A percentile compares a stretch with the other conserved stretches of the same genome.
These are phyloP conservation scores for Acrocephalus kingi DNA, from an alignment of 2,113 vertebrate species.

Conservation along the genomic window DNA sequence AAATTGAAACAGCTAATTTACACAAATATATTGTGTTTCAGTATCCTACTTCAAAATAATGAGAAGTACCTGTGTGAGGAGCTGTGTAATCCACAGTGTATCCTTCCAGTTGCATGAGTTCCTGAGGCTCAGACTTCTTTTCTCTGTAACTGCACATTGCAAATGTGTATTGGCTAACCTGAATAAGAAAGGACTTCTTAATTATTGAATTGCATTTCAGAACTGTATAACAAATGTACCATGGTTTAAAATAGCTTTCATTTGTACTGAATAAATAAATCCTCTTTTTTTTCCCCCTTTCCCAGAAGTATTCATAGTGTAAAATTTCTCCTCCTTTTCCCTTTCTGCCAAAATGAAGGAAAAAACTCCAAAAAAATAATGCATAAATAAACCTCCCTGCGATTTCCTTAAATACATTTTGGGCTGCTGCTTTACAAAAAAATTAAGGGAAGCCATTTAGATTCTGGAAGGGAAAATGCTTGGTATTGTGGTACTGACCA, in stretches of 20 bases:
- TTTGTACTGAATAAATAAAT: background rate
- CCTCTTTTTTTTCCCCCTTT: background rate
- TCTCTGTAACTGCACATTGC: slow-evolving; percentile 99
- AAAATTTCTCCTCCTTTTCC: background rate
- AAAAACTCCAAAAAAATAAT: background rate
- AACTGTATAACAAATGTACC: background rate
- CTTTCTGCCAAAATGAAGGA: background rate
- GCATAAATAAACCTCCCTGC: background rate
- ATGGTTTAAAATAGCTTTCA: background rate
- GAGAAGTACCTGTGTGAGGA: slow-evolving; percentile 85
- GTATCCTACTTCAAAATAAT: background rate
- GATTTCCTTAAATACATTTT: background rate
- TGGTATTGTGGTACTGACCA: background rate
- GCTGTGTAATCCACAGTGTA: slow-evolving; percentile 97
- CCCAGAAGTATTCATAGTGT: background rate
- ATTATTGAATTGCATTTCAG: background rate
- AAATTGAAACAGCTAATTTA: background rate
- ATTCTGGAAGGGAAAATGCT: background rate
- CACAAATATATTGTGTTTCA: background rate
- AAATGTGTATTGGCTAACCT: slow-evolving; percentile 99
- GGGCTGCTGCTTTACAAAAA: background rate
- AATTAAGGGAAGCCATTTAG: background rate
- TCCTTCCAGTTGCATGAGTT: slow-evolving; percentile 97
- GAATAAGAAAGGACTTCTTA: slow-evolving; percentile 46
- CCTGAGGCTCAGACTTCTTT: slow-evolving; percentile 96